These are phyloP conservation scores for Poeciliopsis paucimaculata DNA, from an alignment of 2,797 vertebrate genomes.

Conservation along the genomic window DNA sequence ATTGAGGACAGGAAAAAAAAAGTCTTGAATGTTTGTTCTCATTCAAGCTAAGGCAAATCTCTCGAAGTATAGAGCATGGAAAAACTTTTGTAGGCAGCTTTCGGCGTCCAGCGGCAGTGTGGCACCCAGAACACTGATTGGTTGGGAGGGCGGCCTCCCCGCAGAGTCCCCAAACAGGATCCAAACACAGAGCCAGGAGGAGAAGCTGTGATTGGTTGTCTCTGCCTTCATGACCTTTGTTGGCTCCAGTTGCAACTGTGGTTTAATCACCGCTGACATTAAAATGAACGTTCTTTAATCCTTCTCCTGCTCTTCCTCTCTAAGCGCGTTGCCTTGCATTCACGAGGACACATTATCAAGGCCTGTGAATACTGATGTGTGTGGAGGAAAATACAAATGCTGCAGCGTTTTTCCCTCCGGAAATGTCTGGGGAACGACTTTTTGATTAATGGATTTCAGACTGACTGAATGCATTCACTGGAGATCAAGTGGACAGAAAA, in stretches of 20 bases:
- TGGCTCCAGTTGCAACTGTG: not conserved
- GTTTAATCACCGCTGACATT: slow-evolving; percentile 34
- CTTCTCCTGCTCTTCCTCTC: not conserved
- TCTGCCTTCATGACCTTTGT: slow-evolving; percentile 21
- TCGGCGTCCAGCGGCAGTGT: not conserved
- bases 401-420: not conserved
- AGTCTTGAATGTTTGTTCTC: not conserved
- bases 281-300: not conserved
- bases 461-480: not conserved
- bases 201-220: slow-evolving; percentile 19
- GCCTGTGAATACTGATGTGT: slow-evolving; percentile 14
- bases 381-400: slow-evolving; percentile 2
- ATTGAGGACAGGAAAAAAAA: not conserved
- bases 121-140: not conserved
- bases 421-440: slow-evolving; percentile 7
- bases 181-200: not conserved
- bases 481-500: not conserved
- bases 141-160: not conserved
- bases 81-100: not conserved
- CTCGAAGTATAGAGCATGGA: not conserved
- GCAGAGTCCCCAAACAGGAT: not conserved
- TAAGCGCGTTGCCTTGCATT: slow-evolving; percentile 8
- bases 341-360: not conserved
- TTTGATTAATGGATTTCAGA: slow-evolving; percentile 17
- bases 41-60: not conserved